Evolutionary conservation across 2,888 invertebrate species (phyloP).

Genomic region (Rhynchonema sp.): DNA sequence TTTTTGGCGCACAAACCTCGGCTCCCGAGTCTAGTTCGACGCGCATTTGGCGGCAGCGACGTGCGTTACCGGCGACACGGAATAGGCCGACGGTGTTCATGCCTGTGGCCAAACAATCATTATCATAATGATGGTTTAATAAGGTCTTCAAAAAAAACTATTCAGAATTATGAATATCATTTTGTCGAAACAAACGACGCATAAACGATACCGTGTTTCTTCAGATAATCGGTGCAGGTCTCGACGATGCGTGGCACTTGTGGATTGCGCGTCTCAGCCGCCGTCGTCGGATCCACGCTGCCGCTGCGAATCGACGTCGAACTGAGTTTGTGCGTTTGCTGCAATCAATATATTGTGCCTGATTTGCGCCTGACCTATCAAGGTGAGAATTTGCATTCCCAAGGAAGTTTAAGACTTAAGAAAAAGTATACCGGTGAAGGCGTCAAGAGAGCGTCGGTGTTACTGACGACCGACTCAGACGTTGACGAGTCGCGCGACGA

Average conservation of each 20-base stretch:
- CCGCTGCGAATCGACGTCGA: background rate
- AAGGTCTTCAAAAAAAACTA: too few relatives aligned
- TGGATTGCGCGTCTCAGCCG: conserved; percentile 16
- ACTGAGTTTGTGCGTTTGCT: too few relatives aligned
- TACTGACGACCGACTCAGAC: too few relatives aligned
- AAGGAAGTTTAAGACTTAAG: too few relatives aligned
- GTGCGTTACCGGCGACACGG: conserved; percentile 73
- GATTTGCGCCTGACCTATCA: too few relatives aligned
- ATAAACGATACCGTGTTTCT: conserved; percentile 32
- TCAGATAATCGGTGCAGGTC: conserved; percentile 30
- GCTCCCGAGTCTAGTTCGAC: conserved; percentile 12
- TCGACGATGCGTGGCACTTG: conserved; percentile 31
- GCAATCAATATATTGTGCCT: too few relatives aligned
- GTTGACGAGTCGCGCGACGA: too few relatives aligned
- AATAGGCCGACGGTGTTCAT: conserved; percentile 68
- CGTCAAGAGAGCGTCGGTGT: too few relatives aligned
- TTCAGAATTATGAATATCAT: background rate
- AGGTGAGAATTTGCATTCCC: too few relatives aligned
- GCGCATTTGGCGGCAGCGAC: conserved; percentile 63
- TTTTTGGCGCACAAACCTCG: background rate
- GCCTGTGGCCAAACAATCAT: too few relatives aligned
- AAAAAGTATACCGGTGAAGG: too few relatives aligned
- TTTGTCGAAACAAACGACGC: conserved; percentile 8
- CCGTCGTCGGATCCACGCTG: background rate
- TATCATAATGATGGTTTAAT: too few relatives aligned